Evolutionary conservation across 2,888 invertebrate genomes (phyloP), one percentile per base, ranked within the genome.

Genomic region (Himalopsyche japonica): DNA sequence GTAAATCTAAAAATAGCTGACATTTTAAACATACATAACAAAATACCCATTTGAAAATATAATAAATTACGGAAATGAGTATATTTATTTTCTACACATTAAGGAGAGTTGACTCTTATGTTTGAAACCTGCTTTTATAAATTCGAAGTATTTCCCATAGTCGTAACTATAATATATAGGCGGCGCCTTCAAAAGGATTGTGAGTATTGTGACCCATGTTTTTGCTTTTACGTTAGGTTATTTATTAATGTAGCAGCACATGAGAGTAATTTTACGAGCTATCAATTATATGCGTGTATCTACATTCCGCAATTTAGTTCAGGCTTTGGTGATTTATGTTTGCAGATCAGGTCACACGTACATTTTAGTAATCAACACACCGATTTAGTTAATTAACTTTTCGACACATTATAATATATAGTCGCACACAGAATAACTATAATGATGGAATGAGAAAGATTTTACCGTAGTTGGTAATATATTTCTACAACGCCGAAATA

Each of bases 231-330:
- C 18, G 47, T 37, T n/a, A 18, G 8, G 78, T 48, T 82, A 57
- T 82, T 82, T 82, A 82, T 82, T 78, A 78, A 30, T 49, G 77
- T 78, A 4, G 27, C 32, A 49, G 82, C 48, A 57, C 18, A 78
- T 78, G 20, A 49, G 48, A 48, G 37, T 82, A 82, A 82, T 49
- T 82, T 78, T 7, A 82, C 57, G 78, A 77, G 30, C 77, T 24
- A 57, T 82, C 43, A 79, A 79, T 79, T 79, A 37, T n/a, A 27
- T 32, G 27, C 76, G n/a, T 77, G 24, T 77, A 34, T 77, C 30
- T 30, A 70, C 70, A 27, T 70, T 27, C 70, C 8, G 70, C 15
- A 70, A 27, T 20, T 57, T 43, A 15, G 43, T 57, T 70, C 27
- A 30, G n/a, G 70, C 70, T 1, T 70, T 70, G 30, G 30, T 70